Percentiles rank a stretch among this genome's conserved stretches.
These are phyloP conservation scores for Tachysurus vachellii DNA, from an alignment of 2,113 vertebrate species.

Conservation along the genomic window DNA sequence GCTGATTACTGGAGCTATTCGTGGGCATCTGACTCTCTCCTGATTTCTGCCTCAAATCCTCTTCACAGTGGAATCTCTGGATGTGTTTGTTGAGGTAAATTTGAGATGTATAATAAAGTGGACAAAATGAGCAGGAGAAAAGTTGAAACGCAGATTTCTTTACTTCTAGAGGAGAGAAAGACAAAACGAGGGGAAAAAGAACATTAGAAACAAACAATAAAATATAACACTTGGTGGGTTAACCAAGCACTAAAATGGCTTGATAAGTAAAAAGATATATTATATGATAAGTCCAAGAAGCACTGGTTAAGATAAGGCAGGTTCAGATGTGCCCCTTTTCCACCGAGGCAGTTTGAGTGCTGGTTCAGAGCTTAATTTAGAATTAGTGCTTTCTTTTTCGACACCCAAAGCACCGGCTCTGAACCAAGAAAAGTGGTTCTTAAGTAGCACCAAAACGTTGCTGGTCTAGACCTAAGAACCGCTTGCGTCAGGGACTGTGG, in stretches of 20 bases:
- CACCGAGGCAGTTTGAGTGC: too few species aligned
- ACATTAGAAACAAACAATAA: background rate
- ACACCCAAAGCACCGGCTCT: too few species aligned
- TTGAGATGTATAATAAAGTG: slow-evolving; percentile 2
- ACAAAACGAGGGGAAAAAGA: background rate
- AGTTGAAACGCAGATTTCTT: background rate
- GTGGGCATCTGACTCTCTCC: background rate
- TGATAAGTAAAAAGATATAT: too few species aligned
- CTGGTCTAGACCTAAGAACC: too few species aligned
- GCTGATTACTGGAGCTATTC: background rate
- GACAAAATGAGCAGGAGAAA: slow-evolving; percentile 11
- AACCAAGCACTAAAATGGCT: background rate
- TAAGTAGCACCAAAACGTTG: too few species aligned
- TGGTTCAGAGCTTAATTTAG: too few species aligned
- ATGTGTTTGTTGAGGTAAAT: background rate
- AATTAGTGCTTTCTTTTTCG: too few species aligned
- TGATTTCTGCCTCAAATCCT: background rate
- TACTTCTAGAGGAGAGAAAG: background rate
- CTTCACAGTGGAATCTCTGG: background rate
- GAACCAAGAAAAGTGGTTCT: too few species aligned
- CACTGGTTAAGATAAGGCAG: background rate
- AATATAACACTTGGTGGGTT: background rate
- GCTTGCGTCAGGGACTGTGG: too few species aligned
- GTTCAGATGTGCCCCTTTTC: background rate
- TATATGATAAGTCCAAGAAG: background rate